Conservation (phyloP, 2,797 vertebrate species). For the Anabas testudineus region DNA sequence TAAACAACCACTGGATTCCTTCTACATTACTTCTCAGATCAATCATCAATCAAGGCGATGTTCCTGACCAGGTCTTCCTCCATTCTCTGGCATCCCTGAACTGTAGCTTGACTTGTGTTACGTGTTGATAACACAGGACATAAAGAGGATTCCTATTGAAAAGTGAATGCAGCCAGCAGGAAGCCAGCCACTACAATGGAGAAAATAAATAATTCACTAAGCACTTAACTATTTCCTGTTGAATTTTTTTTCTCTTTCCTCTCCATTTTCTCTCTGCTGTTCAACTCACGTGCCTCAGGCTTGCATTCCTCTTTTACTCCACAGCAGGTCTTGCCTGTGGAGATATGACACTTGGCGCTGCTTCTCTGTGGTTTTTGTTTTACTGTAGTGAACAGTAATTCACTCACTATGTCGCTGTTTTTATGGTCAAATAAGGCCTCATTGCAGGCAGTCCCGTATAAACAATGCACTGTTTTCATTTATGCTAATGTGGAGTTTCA, state of each 20-base stretch:
- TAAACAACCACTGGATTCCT: constrained; percentile 38
- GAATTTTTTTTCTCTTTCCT: constrained; percentile 49
- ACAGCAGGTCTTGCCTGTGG: constrained; percentile 48
- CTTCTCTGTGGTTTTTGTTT: constrained; percentile 37
- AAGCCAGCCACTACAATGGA: constrained; percentile 61
- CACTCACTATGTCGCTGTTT: constrained; percentile 37
- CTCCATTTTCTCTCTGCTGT: constrained; percentile 34
- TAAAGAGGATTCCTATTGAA: constrained; percentile 49
- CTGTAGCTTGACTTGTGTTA: constrained; percentile 16
- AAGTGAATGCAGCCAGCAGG: constrained; percentile 51
- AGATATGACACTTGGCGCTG: constrained; percentile 45
- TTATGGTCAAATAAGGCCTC: constrained; percentile 37
- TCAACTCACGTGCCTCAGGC: constrained; percentile 49
- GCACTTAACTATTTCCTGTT: constrained; percentile 72
- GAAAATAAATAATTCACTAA: constrained; percentile 71
- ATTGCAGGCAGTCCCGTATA: constrained; percentile 23
- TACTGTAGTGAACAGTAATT: constrained; percentile 50
- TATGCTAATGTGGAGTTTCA: neutral
- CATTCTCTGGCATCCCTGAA: constrained; percentile 14
- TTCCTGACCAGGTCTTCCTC: constrained; percentile 25
- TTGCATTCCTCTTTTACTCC: constrained; percentile 37
- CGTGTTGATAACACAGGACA: constrained; percentile 36
- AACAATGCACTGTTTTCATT: constrained; percentile 43
- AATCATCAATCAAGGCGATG: constrained; percentile 44
- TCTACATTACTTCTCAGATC: constrained; percentile 51